Evolutionary conservation across 2,113 vertebrate genomes (phyloP).

Genomic region (Psephotus haematonotus): DNA sequence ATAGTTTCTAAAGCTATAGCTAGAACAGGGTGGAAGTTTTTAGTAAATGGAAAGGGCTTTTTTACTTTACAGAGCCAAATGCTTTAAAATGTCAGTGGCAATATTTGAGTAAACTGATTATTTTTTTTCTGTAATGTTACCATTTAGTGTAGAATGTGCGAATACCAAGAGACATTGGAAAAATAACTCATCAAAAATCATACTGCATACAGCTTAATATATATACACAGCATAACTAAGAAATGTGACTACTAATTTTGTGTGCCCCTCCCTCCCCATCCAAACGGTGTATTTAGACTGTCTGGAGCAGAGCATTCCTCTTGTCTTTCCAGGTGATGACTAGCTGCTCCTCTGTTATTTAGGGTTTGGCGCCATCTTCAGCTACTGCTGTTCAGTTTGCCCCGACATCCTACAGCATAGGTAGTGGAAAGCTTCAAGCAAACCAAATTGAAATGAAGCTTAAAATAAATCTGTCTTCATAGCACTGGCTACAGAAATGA

Average conservation of each 20-base stretch:
- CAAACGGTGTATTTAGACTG: neutral
- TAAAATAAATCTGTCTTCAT: neutral
- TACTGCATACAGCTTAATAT: neutral
- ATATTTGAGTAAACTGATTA: neutral
- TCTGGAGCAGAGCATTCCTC: neutral
- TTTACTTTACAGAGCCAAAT: neutral
- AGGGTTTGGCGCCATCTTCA: conserved; percentile 55
- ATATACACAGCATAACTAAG: neutral
- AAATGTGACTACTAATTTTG: neutral
- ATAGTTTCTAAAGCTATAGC: neutral
- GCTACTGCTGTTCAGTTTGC: neutral
- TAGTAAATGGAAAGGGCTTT: neutral
- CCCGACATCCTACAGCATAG: neutral
- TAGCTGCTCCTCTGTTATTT: neutral
- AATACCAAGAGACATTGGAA: neutral
- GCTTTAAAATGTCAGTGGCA: neutral
- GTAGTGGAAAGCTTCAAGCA: neutral
- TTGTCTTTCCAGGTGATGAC: neutral
- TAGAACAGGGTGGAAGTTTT: neutral
- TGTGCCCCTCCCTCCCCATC: neutral
- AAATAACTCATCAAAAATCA: neutral
- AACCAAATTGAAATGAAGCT: neutral
- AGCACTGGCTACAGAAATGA: neutral
- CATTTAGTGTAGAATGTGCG: neutral
- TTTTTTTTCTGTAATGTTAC: neutral